phyloP scores from a whole-genome alignment of 2,113 vertebrate species.

The Chloebia gouldiae region DNA sequence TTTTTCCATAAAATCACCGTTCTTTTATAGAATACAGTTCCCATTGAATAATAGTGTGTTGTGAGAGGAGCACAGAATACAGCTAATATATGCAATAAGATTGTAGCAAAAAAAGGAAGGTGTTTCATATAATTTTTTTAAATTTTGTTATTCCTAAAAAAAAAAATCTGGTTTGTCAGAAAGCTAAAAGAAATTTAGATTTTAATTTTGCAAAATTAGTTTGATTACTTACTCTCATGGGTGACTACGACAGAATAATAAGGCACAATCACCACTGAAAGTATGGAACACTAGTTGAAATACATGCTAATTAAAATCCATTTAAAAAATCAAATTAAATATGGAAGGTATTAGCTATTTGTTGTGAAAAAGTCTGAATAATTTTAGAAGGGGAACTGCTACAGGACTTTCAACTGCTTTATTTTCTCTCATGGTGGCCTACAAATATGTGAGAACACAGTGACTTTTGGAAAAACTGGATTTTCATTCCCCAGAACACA shows the following conservation, averaged over 20 bases:
- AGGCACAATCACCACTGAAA: background rate
- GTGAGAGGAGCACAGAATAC: background rate
- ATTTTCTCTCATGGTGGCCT: background rate
- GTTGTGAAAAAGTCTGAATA: background rate
- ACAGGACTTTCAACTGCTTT: background rate
- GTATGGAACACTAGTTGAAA: background rate
- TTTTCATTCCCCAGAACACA: background rate
- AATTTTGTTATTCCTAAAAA: background rate
- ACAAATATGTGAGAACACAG: background rate
- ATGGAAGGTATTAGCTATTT: background rate
- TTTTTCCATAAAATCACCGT: conserved; percentile 28
- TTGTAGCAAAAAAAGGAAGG: background rate
- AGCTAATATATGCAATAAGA: background rate
- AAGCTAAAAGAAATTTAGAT: background rate
- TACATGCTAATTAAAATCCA: background rate
- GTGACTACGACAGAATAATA: background rate
- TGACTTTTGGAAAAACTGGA: conserved; percentile 31
- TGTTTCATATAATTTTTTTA: background rate
- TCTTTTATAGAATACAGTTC: background rate
- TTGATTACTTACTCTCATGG: background rate
- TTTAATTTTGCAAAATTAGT: background rate
- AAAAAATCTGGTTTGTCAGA: background rate
- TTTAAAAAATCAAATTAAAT: background rate
- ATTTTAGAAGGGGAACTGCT: background rate
- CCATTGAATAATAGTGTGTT: background rate